Percentiles rank a stretch among this genome's conserved stretches.
phyloP scores from a whole-genome alignment of 2,797 vertebrate species.

The Scomberomorus guttatus region DNA sequence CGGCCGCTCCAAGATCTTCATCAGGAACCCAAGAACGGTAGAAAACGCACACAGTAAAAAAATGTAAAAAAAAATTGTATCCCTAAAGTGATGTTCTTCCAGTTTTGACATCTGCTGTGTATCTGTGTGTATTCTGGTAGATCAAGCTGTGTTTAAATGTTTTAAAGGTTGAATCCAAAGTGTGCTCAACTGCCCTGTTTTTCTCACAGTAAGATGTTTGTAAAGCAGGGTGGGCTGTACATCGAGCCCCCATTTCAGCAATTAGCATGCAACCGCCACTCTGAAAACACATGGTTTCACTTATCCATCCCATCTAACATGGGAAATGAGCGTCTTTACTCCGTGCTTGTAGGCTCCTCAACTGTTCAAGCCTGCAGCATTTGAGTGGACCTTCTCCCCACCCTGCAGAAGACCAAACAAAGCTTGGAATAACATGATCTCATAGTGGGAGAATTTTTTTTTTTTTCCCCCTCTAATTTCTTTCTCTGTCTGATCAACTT shows the following conservation, averaged over 20 bases:
- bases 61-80: not conserved
- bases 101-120: constrained; percentile 26
- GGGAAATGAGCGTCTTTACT: constrained; percentile 78
- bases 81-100: not conserved
- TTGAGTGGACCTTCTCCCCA: constrained; percentile 51
- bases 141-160: constrained; percentile 29
- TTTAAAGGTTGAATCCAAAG: constrained; percentile 39
- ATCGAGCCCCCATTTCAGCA: constrained; percentile 69
- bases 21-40: constrained; percentile 99
- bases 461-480: constrained; percentile 54
- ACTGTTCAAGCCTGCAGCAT: constrained; percentile 49
- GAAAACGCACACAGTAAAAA: constrained; percentile 19
- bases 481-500: constrained; percentile 55
- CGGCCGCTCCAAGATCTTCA: constrained; percentile 98
- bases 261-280: constrained; percentile 77
- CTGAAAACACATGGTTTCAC: constrained; percentile 83
- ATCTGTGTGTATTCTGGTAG: not conserved
- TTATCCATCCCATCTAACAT: constrained; percentile 77
- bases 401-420: constrained; percentile 58
- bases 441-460: constrained; percentile 53
- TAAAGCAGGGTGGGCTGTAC: constrained; percentile 72
- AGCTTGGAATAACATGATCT: constrained; percentile 74
- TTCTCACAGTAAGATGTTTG: constrained; percentile 76
- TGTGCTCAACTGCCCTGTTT: constrained; percentile 49
- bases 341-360: constrained; percentile 47